A percentile compares a stretch with the other conserved stretches of the same genome.
phyloP scores from a whole-genome alignment of 2,888 invertebrate species.

The Lithophane ornitopus region DNA sequence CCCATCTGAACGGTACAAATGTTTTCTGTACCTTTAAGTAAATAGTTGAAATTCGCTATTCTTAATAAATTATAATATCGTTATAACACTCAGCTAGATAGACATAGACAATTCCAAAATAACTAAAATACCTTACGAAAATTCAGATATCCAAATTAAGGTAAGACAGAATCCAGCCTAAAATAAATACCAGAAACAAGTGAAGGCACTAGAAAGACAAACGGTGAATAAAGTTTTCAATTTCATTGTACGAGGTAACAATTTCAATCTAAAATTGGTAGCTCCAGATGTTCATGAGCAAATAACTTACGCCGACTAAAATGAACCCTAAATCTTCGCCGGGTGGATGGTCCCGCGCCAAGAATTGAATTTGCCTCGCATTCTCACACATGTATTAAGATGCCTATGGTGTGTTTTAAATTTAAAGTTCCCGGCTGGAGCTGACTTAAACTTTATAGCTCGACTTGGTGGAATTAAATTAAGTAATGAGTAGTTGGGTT shows the following conservation, averaged over 20 bases:
- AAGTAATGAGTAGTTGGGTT: slow-evolving; percentile 59
- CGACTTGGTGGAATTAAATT: slow-evolving; percentile 57
- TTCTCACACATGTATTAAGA: slow-evolving; percentile 71
- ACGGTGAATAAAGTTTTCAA: slow-evolving; percentile 75
- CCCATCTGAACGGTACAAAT: not conserved
- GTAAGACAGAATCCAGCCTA: slow-evolving; percentile 14
- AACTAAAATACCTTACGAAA: not conserved
- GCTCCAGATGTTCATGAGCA: slow-evolving; percentile 87
- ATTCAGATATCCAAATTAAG: slow-evolving; percentile 15
- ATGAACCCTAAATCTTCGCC: slow-evolving; percentile 88
- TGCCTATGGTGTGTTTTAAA: slow-evolving; percentile 68
- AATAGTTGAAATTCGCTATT: not conserved
- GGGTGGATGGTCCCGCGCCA: slow-evolving; percentile 82
- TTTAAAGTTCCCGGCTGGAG: slow-evolving; percentile 56
- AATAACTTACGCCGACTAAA: slow-evolving; percentile 86
- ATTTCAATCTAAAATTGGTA: slow-evolving; percentile 84
- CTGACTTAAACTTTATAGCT: slow-evolving; percentile 58
- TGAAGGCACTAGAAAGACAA: slow-evolving; percentile 56
- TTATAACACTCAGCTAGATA: not conserved
- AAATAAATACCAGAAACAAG: slow-evolving; percentile 55
- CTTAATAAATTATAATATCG: not conserved
- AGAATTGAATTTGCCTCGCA: slow-evolving; percentile 86
- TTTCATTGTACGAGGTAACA: slow-evolving; percentile 78
- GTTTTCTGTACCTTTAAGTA: not conserved
- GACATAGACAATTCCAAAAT: not conserved